Conservation (phyloP, 2,797 vertebrate genomes). For the Acipenser oxyrinchus region DNA sequence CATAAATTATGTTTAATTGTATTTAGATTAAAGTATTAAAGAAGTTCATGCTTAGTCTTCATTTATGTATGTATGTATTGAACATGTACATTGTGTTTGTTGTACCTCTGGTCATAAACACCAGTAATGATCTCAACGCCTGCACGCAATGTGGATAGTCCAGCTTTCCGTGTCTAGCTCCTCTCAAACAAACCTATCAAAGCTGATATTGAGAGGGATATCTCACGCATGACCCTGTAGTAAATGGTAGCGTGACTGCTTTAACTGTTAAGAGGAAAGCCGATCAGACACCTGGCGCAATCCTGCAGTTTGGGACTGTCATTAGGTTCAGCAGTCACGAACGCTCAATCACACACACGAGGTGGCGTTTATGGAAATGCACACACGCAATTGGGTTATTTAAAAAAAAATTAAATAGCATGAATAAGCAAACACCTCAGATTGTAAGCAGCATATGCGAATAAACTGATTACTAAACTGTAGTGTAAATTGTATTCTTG, state of each 20-base stretch:
- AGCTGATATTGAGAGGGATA: constrained; percentile 19
- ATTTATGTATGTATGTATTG: neutral
- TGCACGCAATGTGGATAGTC: constrained; percentile 24
- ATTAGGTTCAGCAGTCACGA: too few species aligned
- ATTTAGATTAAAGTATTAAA: too few species aligned
- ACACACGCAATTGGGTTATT: too few species aligned
- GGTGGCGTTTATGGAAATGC: too few species aligned
- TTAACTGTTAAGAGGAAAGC: constrained; percentile 22
- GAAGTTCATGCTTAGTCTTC: neutral
- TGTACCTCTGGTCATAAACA: constrained; percentile 19
- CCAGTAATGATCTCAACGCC: constrained; percentile 25
- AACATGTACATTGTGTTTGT: too few species aligned
- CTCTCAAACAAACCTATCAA: constrained; percentile 24
- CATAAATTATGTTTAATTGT: too few species aligned
- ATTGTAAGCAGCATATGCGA: too few species aligned
- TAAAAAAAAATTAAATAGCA: too few species aligned
- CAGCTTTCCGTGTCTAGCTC: constrained; percentile 11
- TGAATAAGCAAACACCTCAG: too few species aligned
- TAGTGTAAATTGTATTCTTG: too few species aligned
- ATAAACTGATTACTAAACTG: too few species aligned
- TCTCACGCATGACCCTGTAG: constrained; percentile 18
- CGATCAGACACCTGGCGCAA: constrained; percentile 13
- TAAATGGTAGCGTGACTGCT: constrained; percentile 30
- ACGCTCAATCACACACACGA: too few species aligned
- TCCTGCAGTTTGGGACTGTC: neutral